phyloP scores from a whole-genome alignment of 2,113 vertebrate species.

The Ageneiosus marmoratus region DNA sequence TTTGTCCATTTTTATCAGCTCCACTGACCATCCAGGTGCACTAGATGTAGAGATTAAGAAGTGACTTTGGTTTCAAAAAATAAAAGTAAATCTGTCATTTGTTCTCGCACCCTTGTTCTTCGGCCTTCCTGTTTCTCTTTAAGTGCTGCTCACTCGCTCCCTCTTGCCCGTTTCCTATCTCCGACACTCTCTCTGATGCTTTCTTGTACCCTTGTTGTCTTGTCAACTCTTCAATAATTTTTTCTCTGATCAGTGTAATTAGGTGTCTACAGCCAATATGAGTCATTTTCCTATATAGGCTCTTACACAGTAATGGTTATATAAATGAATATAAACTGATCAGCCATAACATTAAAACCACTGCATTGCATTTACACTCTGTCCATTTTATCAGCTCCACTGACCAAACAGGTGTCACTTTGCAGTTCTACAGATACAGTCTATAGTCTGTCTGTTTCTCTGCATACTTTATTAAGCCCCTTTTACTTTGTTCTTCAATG shows the following conservation, averaged over 20 bases:
- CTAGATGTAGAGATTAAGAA: constrained; percentile 41
- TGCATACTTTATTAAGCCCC: no score
- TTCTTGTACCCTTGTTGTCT: background rate
- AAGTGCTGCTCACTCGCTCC: background rate
- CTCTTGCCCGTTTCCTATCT: background rate
- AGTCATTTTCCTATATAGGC: background rate
- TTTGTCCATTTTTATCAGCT: no score
- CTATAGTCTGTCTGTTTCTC: no score
- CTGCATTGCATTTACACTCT: no score
- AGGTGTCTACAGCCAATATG: background rate
- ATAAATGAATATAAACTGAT: no score
- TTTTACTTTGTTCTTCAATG: no score
- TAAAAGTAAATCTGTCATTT: constrained; percentile 38
- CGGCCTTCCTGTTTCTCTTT: background rate
- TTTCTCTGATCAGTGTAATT: background rate
- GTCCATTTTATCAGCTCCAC: no score
- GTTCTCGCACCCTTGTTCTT: background rate
- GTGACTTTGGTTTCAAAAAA: constrained; percentile 26
- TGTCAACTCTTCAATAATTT: background rate
- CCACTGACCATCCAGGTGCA: no score
- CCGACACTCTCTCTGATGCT: constrained; percentile 10
- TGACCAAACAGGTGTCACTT: no score
- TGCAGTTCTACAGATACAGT: no score
- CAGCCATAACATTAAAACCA: no score
- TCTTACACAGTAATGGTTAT: background rate